Percentiles rank a stretch among this genome's conserved stretches.
Evolutionary conservation across 2,113 vertebrate species (phyloP).

Genomic region (Ictidomys tridecemlineatus): DNA sequence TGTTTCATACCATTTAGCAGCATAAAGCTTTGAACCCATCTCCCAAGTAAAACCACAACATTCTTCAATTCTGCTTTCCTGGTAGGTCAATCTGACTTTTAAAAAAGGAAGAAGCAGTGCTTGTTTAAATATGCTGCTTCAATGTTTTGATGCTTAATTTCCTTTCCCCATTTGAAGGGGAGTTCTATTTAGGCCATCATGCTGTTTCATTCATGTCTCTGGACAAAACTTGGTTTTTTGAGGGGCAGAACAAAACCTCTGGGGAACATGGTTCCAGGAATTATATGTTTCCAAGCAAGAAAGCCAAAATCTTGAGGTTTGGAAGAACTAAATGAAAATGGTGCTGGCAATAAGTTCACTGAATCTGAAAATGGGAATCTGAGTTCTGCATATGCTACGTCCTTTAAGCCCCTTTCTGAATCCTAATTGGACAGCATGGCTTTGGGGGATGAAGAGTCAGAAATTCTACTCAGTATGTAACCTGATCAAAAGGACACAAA

Average conservation of each 20-base stretch:
- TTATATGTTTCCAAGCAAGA: conserved; percentile 67
- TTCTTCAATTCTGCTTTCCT: conserved; percentile 73
- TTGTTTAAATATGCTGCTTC: conserved; percentile 39
- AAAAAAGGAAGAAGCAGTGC: neutral
- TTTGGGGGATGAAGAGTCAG: conserved; percentile 18
- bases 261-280: conserved; percentile 7
- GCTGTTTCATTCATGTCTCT: conserved; percentile 21
- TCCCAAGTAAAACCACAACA: conserved; percentile 78
- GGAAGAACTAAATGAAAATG: conserved; percentile 69
- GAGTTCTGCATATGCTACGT: neutral
- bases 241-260: conserved; percentile 55
- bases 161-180: neutral
- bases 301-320: conserved; percentile 74
- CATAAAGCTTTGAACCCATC: conserved; percentile 74
- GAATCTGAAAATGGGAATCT: conserved; percentile 55
- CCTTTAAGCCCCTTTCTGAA: conserved; percentile 26
- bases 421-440: neutral
- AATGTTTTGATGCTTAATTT: neutral
- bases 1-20: conserved; percentile 60
- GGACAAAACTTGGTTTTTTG: conserved; percentile 30
- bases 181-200: neutral
- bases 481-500: neutral
- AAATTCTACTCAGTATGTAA: conserved; percentile 15
- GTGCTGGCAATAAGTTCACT: conserved; percentile 56
- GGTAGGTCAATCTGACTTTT: conserved; percentile 61